These are phyloP conservation scores for Zaprionus bogoriensis DNA, from an alignment of 2,888 invertebrate species.

Conservation along the genomic window DNA sequence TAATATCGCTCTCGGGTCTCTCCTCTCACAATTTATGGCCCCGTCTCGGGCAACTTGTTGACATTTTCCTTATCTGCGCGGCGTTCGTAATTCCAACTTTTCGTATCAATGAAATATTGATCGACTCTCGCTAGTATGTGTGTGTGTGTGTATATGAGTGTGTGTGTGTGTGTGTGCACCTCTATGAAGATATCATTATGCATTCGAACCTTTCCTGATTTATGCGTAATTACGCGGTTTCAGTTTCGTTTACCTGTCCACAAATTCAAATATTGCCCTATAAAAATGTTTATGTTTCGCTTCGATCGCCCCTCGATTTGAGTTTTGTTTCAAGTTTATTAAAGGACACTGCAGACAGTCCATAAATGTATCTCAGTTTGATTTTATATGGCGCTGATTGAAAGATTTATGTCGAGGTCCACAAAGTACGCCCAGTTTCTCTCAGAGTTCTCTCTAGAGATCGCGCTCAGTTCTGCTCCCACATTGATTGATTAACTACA, in stretches of 20 bases:
- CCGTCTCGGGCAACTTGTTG: slow-evolving; percentile 66
- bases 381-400: slow-evolving; percentile 10
- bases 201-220: slow-evolving; percentile 60
- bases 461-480: neutral
- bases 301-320: neutral
- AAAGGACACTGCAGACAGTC: slow-evolving; percentile 56
- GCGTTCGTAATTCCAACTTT: slow-evolving; percentile 21
- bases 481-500: too few relatives aligned
- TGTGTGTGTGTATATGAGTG: neutral
- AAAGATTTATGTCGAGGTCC: slow-evolving; percentile 59
- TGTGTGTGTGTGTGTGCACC: slow-evolving; percentile 4
- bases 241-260: slow-evolving; percentile 31
- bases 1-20: slow-evolving; percentile 55
- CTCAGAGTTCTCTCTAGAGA: neutral
- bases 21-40: slow-evolving; percentile 70
- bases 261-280: slow-evolving; percentile 61
- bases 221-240: slow-evolving; percentile 55
- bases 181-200: slow-evolving; percentile 74
- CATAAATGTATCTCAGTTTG: slow-evolving; percentile 52
- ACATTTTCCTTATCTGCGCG: slow-evolving; percentile 77
- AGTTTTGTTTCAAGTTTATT: slow-evolving; percentile 52
- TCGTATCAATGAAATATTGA: slow-evolving; percentile 72
- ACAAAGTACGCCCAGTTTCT: neutral
- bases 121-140: slow-evolving; percentile 27
- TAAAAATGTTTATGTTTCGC: slow-evolving; percentile 58